Evolutionary conservation across 1,140 invertebrate species (phyloP).

Genomic region (Parapsyche elsis): DNA sequence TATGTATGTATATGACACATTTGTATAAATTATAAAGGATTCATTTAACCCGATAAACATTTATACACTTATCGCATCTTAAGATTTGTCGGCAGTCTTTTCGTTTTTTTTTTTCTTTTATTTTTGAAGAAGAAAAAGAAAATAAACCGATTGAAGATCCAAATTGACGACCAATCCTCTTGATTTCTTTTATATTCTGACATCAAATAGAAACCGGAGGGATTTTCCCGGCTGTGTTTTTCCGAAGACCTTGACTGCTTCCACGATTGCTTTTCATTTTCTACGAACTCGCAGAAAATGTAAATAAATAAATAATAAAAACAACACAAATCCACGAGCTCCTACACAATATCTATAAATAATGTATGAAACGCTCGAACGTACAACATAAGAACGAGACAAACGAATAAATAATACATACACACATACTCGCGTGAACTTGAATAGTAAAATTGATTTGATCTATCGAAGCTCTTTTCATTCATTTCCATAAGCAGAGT

Average conservation of each 20-base stretch:
- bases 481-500: no score
- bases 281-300: background rate
- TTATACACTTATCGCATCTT: background rate
- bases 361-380: no score
- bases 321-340: no score
- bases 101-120: background rate
- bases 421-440: no score
- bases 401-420: no score
- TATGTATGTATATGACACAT: background rate
- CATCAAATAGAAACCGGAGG: slow-evolving; percentile 32
- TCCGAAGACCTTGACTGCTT: background rate
- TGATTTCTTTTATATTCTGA: slow-evolving; percentile 37
- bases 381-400: no score
- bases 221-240: slow-evolving; percentile 17
- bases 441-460: no score
- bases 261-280: slow-evolving; percentile 21
- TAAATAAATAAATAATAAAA: no score
- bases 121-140: background rate
- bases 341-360: no score
- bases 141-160: slow-evolving; percentile 40
- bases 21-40: background rate
- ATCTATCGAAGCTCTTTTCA: no score
- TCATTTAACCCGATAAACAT: background rate
- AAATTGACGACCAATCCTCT: slow-evolving; percentile 41
- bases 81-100: background rate